Evolutionary conservation across 2,888 invertebrate genomes (phyloP).

Genomic region (Drosophila robusta): DNA sequence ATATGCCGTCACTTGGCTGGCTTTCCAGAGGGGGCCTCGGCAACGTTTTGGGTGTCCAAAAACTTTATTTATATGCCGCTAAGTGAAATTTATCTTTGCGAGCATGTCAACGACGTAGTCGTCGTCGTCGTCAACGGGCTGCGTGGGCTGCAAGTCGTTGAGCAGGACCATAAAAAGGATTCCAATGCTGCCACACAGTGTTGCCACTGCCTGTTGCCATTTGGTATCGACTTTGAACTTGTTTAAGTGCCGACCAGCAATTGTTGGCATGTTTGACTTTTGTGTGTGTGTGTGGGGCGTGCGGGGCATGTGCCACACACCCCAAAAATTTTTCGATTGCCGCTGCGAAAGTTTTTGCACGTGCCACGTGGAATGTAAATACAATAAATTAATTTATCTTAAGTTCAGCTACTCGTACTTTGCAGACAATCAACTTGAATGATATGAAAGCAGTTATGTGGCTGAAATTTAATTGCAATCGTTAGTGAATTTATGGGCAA

Average conservation of each 20-base stretch:
- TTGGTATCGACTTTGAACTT: conserved; percentile 59
- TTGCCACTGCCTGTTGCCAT: conserved; percentile 21
- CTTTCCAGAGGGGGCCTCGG: conserved; percentile 15
- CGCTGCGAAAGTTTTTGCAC: conserved; percentile 52
- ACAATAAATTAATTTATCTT: conserved; percentile 59
- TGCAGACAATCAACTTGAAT: conserved; percentile 34
- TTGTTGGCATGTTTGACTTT: conserved; percentile 47
- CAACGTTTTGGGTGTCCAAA: conserved; percentile 64
- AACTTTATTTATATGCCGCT: conserved; percentile 75
- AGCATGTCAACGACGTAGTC: conserved; percentile 64
- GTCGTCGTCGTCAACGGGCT: conserved; percentile 11
- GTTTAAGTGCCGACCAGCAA: conserved; percentile 49
- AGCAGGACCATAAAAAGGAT: conserved; percentile 53
- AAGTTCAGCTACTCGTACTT: conserved; percentile 23
- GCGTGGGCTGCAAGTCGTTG: conserved; percentile 37
- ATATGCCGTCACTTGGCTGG: conserved; percentile 55
- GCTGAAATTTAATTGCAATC: conserved; percentile 46
- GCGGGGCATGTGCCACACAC: conserved; percentile 8
- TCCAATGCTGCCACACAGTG: conserved; percentile 21
- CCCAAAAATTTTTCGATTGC: conserved; percentile 30
- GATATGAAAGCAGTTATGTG: conserved; percentile 17
- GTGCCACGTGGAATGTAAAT: conserved; percentile 62
- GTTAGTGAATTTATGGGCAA: conserved; percentile 5
- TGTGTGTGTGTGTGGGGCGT: conserved; percentile 31
- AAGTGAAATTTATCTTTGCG: conserved; percentile 78